Evolutionary conservation across 2,888 invertebrate species (phyloP).

Genomic region (Cyaniris semiargus): DNA sequence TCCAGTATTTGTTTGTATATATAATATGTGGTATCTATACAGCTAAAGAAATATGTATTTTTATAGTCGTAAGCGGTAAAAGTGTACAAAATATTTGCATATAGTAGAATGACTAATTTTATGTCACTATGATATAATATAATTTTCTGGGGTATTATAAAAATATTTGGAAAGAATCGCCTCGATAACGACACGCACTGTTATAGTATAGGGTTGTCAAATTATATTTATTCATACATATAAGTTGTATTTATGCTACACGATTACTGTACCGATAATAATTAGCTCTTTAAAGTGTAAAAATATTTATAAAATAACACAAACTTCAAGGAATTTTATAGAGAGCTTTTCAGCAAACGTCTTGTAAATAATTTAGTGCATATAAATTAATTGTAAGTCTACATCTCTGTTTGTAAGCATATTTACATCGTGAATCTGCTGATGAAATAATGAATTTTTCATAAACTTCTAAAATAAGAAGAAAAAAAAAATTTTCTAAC

Average conservation of each 20-base stretch:
- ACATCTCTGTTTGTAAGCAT: no score
- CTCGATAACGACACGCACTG: slow-evolving; percentile 20
- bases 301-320: no score
- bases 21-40: background rate
- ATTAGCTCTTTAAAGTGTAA: no score
- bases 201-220: background rate
- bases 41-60: background rate
- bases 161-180: slow-evolving; percentile 19
- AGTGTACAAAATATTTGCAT: background rate
- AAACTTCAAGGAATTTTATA: no score
- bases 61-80: background rate
- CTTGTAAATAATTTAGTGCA: no score
- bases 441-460: no score
- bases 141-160: background rate
- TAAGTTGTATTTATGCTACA: background rate
- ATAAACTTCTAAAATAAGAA: no score
- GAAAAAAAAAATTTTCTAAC: no score
- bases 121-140: background rate
- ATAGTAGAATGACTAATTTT: background rate
- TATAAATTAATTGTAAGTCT: no score
- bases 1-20: background rate
- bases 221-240: background rate
- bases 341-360: no score
- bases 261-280: no score
- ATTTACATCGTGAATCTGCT: no score